Evolutionary conservation across 1,140 invertebrate genomes (phyloP).

Genomic region (Caenorhabditis tropicalis): DNA sequence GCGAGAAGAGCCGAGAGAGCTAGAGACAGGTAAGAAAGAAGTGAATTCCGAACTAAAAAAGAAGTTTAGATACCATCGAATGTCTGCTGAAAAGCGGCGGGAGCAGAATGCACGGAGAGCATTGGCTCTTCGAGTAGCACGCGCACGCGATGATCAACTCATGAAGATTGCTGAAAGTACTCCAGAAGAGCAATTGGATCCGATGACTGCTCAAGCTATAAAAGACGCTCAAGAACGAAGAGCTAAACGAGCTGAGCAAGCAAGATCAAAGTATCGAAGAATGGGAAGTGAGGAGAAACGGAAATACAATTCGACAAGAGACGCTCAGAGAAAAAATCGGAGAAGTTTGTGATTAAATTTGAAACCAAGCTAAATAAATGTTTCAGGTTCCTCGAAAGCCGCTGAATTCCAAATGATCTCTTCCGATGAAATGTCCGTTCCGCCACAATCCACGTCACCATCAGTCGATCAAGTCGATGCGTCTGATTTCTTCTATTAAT

Average conservation of each 20-base stretch:
- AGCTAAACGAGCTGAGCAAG: constrained; percentile 43
- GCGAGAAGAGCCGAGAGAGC: constrained; percentile 42
- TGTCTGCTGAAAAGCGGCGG: constrained; percentile 1
- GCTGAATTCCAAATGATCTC: too few species aligned
- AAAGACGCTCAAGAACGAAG: constrained; percentile 26
- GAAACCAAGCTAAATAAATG: too few species aligned
- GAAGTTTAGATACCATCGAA: constrained; percentile 47
- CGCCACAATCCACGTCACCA: too few species aligned
- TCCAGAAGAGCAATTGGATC: neutral
- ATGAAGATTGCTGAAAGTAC: constrained; percentile 41
- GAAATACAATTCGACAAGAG: constrained; percentile 51
- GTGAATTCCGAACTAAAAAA: neutral
- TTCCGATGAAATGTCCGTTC: too few species aligned
- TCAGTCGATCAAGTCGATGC: too few species aligned
- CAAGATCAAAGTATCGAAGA: constrained; percentile 44
- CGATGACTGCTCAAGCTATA: neutral
- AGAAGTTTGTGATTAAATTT: too few species aligned
- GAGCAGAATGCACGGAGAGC: constrained; percentile 43
- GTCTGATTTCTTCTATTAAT: too few species aligned
- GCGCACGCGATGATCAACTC: constrained; percentile 49
- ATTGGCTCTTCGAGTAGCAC: neutral
- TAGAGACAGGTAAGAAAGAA: constrained; percentile 15
- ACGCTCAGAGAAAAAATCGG: constrained; percentile 7
- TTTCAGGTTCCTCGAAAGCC: too few species aligned
- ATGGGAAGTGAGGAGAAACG: constrained; percentile 50